Evolutionary conservation across 2,797 vertebrate genomes (phyloP).

Genomic region (Dromococcyx pavoninus): DNA sequence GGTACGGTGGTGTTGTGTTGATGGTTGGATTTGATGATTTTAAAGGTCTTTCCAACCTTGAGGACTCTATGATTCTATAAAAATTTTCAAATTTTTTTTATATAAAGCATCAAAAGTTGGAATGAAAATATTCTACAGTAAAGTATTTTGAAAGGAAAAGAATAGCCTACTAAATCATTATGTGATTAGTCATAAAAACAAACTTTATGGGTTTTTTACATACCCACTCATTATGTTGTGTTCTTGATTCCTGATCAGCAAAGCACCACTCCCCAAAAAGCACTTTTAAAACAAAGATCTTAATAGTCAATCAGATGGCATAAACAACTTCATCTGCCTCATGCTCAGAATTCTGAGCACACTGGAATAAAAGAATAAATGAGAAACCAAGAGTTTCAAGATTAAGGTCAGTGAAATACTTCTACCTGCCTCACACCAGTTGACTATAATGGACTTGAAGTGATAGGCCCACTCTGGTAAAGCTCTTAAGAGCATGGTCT

Average conservation of each 20-base stretch:
- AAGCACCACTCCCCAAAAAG: not conserved
- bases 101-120: not conserved
- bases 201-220: not conserved
- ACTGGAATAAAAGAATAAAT: not conserved
- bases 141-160: not conserved
- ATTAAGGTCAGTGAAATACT: not conserved
- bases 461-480: not conserved
- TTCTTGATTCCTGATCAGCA: not conserved
- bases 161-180: not conserved
- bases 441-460: not conserved
- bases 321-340: not conserved
- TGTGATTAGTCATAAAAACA: not conserved
- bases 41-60: no score
- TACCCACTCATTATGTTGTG: not conserved
- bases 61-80: no score
- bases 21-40: no score
- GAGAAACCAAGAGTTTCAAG: not conserved
- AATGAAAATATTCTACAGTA: not conserved
- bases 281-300: not conserved
- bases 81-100: not conserved
- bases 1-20: no score
- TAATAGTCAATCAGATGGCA: not conserved
- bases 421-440: not conserved
- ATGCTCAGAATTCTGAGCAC: not conserved
- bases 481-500: not conserved